Evolutionary conservation across 2,797 vertebrate genomes (phyloP).

Genomic region (Rachycentron canadum): DNA sequence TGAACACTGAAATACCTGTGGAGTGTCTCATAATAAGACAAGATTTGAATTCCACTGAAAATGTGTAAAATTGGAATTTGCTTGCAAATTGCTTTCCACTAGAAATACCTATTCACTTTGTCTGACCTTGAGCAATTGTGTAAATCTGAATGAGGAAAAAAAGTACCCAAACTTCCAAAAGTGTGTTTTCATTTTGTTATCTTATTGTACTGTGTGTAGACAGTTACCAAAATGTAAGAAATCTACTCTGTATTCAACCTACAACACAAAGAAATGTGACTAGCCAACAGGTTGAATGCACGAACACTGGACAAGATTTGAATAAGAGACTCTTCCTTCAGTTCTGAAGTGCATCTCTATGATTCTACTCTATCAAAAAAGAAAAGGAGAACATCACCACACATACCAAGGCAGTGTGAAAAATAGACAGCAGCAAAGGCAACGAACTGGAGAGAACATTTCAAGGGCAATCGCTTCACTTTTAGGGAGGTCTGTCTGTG

Average conservation of each 20-base stretch:
- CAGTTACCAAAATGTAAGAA: background rate
- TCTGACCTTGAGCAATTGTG: constrained; percentile 35
- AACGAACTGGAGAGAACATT: constrained; percentile 54
- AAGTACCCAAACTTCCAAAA: background rate
- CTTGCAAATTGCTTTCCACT: constrained; percentile 18
- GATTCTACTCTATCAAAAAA: constrained; percentile 15
- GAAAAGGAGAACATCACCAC: constrained; percentile 14
- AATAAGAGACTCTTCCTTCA: constrained; percentile 16
- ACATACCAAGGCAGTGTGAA: constrained; percentile 13
- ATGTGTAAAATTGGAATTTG: background rate
- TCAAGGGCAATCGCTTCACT: constrained; percentile 72
- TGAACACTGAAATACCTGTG: constrained; percentile 25
- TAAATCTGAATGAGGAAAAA: constrained; percentile 16
- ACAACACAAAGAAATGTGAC: background rate
- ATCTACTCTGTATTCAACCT: constrained; percentile 27
- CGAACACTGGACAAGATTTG: constrained; percentile 6
- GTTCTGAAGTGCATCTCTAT: constrained; percentile 19
- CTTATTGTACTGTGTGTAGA: background rate
- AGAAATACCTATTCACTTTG: background rate
- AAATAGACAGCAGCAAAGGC: constrained; percentile 42
- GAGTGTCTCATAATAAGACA: constrained; percentile 14
- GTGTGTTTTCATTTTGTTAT: background rate
- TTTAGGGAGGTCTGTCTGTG: constrained; percentile 70
- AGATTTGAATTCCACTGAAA: constrained; percentile 29
- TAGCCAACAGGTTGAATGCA: constrained; percentile 9